Percentiles rank a stretch among this genome's conserved stretches.
These are phyloP conservation scores for Drosophila lacteicornis DNA, from an alignment of 1,140 invertebrate genomes.

Conservation along the genomic window DNA sequence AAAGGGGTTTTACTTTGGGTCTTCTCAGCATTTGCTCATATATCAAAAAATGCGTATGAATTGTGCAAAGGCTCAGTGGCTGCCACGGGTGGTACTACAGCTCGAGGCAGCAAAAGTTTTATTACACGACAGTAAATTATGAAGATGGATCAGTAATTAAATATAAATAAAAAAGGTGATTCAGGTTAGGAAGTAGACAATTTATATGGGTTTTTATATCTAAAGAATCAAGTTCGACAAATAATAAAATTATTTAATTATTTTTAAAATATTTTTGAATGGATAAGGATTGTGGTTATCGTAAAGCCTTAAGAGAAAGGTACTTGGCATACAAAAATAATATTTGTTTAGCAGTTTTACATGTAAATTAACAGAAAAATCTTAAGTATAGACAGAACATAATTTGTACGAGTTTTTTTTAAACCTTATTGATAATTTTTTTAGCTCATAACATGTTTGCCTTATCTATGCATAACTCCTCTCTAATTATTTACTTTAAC, in stretches of 20 bases:
- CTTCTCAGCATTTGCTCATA: slow-evolving; percentile 25
- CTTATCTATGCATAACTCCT: too few species aligned
- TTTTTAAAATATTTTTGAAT: too few species aligned
- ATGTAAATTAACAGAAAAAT: neutral
- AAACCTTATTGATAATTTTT: too few species aligned
- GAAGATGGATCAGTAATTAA: neutral
- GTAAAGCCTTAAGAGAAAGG: too few species aligned
- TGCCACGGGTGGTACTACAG: slow-evolving; percentile 28
- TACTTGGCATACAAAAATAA: neutral
- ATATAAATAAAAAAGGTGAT: neutral
- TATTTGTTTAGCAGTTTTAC: neutral
- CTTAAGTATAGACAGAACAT: too few species aligned
- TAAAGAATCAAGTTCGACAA: neutral
- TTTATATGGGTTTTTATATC: neutral
- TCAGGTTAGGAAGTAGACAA: neutral
- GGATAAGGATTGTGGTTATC: too few species aligned
- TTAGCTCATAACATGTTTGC: too few species aligned
- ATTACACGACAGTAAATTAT: neutral
- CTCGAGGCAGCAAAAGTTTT: slow-evolving; percentile 4
- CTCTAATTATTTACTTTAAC: too few species aligned
- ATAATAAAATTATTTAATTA: neutral
- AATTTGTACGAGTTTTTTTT: too few species aligned
- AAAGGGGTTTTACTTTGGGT: neutral
- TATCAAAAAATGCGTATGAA: slow-evolving; percentile 38
- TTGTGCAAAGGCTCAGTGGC: slow-evolving; percentile 1